Evolutionary conservation across 2,888 invertebrate genomes (phyloP).

Genomic region (Acheta domesticus): DNA sequence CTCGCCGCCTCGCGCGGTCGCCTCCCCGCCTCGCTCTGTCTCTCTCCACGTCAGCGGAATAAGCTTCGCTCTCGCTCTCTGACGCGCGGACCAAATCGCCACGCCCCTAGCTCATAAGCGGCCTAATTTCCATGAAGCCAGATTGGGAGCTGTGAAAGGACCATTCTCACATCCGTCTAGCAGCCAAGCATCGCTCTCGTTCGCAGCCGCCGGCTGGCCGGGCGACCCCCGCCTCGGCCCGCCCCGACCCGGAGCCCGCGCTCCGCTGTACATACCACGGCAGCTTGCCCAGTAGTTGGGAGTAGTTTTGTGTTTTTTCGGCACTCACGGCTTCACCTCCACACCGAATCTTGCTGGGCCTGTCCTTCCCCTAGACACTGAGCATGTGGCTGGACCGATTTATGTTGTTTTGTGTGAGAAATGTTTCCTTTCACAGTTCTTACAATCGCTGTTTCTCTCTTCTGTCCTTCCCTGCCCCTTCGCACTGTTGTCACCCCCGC

Average conservation of each 20-base stretch:
- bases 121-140: conserved; percentile 50
- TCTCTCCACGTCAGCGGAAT: background rate
- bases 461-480: conserved; percentile 44
- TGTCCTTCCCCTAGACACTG: conserved; percentile 48
- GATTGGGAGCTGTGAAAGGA: conserved; percentile 76
- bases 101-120: background rate
- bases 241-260: conserved; percentile 32
- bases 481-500: conserved; percentile 40
- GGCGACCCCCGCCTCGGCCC: background rate
- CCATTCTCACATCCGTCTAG: conserved; percentile 62
- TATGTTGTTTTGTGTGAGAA: conserved; percentile 58
- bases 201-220: background rate
- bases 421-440: conserved; percentile 85
- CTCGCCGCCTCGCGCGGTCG: background rate
- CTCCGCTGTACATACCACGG: conserved; percentile 57
- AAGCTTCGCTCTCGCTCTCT: background rate
- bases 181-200: background rate
- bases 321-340: conserved; percentile 32
- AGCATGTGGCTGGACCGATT: conserved; percentile 53
- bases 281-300: conserved; percentile 48
- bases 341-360: conserved; percentile 40
- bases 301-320: conserved; percentile 32
- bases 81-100: background rate
- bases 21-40: background rate
- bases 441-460: conserved; percentile 64